Conservation (phyloP, 2,113 vertebrate species). For the Salvelinus namaycush region DNA sequence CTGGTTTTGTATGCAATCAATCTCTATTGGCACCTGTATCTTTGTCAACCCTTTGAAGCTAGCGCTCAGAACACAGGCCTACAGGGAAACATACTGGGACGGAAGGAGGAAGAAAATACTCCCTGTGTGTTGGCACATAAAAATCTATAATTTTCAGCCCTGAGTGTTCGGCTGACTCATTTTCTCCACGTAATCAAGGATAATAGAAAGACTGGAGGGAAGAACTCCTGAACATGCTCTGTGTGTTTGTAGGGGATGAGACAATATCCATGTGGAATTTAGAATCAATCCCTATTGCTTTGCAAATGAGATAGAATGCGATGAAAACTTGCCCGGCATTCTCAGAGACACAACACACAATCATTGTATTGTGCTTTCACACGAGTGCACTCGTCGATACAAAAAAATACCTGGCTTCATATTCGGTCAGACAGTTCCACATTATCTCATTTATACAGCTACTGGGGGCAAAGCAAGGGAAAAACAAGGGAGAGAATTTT, state of each 20-base stretch:
- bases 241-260: not conserved
- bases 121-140: no score
- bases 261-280: slow-evolving; percentile 5
- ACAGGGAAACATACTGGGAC: no score
- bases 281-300: slow-evolving; percentile 13
- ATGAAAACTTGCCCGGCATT: not conserved
- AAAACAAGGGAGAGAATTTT: not conserved
- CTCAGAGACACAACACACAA: slow-evolving; percentile 8
- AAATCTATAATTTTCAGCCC: no score
- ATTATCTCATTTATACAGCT: not conserved
- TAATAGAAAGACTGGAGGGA: not conserved
- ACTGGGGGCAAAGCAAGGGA: not conserved
- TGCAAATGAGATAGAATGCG: slow-evolving; percentile 7
- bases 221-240: slow-evolving; percentile 4
- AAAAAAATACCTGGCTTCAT: slow-evolving; percentile 3
- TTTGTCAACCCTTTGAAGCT: no score
- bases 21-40: no score
- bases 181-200: not conserved
- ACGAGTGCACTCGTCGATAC: not conserved
- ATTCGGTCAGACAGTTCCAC: not conserved
- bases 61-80: no score
- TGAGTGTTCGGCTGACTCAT: not conserved
- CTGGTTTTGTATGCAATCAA: no score
- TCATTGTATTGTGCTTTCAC: not conserved
- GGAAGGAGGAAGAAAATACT: not conserved